Base-by-base conservation (phyloP, 2,888 invertebrate species). In the Agapostemon virescens region DNA sequence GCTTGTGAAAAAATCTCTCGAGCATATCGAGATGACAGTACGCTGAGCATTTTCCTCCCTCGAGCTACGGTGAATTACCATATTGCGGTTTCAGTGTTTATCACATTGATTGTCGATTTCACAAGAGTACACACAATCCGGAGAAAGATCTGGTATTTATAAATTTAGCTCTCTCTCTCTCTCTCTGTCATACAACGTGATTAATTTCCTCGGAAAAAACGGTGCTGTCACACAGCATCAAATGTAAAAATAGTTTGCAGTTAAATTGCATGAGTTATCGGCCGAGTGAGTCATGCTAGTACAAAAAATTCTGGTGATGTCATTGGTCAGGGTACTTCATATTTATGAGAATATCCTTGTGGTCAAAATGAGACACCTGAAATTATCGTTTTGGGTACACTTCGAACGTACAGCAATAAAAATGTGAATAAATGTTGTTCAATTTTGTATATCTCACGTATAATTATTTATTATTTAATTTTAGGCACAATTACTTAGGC, bases 271-370 rank as follows among this genome's bases (percentile, higher is more conserved):
- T 76, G 74, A 75, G 63, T 81, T 79, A 79, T 69, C 76, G 72
- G 58, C 63, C 36, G 42, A 38, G 20, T 87, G 87, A 86, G 33
- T 86, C 87, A 85, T 33, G 45, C 17, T n/a, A 4, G 23, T 63
- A 42, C 72, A 84, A 86, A 83, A 85, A 81, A 74, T 80, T 68
- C 42, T 71, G 70, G 72, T 85, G 84, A 86, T 82, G 85, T 86
- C 85, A 87, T 33, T 42, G 26, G 64, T 61, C 30, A 70, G 55
- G 20, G 17, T 61, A 58, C 69, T 45, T 17, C 55, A 68, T 33
- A 55, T 36, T 66, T 26, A n/a, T 36, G 45, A 72, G 20, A 36
- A 63, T 63, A 36, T 63, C 63, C 63, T 63, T 63, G 36, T 1
- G n/a, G 20, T n/a, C 13, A n/a, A n/a, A 36, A n/a, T 6, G 63